These are phyloP conservation scores for Sminthurides aquaticus DNA, from an alignment of 2,888 invertebrate genomes.

Conservation along the genomic window DNA sequence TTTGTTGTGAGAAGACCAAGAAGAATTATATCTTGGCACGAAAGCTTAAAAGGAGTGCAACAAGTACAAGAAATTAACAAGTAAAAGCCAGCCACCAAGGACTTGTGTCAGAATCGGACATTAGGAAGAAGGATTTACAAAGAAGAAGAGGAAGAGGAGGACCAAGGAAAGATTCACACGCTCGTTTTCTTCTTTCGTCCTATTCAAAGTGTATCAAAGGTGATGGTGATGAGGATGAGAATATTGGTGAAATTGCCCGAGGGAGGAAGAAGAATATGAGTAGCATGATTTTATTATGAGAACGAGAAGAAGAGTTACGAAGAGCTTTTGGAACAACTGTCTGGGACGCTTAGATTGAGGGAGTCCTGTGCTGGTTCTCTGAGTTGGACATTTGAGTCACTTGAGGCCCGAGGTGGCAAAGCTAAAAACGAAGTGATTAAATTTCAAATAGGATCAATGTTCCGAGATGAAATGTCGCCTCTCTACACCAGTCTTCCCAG, in stretches of 20 bases:
- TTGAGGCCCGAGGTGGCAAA: not conserved
- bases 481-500: too few relatives aligned
- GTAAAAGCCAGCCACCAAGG: too few relatives aligned
- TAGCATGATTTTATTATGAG: not conserved
- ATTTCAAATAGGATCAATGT: not conserved
- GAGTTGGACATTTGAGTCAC: not conserved
- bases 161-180: too few relatives aligned
- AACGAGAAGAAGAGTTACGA: not conserved
- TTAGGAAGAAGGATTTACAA: not conserved
- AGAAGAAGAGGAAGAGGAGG: not conserved
- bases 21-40: too few relatives aligned
- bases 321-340: not conserved
- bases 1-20: too few relatives aligned
- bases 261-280: not conserved
- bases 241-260: not conserved
- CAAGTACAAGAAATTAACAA: too few relatives aligned
- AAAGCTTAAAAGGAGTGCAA: too few relatives aligned
- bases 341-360: not conserved
- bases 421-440: not conserved
- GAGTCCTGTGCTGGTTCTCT: too few relatives aligned
- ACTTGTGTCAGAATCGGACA: too few relatives aligned
- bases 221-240: not conserved
- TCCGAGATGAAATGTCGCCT: not conserved
- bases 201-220: not conserved
- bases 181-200: not conserved